Evolutionary conservation across 2,113 vertebrate species (phyloP).

Genomic region (Cavia aperea): DNA sequence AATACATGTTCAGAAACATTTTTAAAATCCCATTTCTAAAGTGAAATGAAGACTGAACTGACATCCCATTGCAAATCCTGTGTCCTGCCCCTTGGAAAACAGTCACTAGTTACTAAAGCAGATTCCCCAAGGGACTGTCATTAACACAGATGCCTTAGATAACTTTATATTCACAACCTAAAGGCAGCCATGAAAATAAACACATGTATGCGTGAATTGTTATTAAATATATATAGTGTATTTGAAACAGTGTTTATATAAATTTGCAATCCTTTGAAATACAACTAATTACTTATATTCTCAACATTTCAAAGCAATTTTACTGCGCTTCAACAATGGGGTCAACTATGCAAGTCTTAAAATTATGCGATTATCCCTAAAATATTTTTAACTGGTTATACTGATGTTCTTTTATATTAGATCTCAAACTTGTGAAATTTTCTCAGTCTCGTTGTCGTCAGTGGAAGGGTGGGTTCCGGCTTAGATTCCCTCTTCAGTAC

Average conservation of each 20-base stretch:
- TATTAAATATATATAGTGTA: background rate
- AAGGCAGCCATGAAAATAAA: background rate
- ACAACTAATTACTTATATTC: background rate
- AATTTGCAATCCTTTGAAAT: background rate
- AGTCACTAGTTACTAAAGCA: background rate
- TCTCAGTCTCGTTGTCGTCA: background rate
- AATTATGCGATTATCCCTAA: background rate
- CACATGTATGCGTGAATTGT: background rate
- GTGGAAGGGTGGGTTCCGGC: too few species aligned
- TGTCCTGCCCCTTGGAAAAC: background rate
- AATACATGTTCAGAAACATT: background rate
- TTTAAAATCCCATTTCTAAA: background rate
- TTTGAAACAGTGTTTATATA: background rate
- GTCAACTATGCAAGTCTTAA: background rate
- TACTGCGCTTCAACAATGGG: background rate
- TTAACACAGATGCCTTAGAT: background rate
- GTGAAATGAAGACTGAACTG: background rate
- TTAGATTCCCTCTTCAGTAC: background rate
- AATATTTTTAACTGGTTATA: background rate
- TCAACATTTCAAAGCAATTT: background rate
- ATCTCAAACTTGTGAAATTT: background rate
- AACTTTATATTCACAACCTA: background rate
- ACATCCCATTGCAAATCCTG: background rate
- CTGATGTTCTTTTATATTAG: background rate
- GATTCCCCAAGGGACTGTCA: background rate